A percentile compares a stretch with the other conserved stretches of the same genome.
Evolutionary conservation across 92 coral and sea anemone genomes (phyloP).

Genomic region (Montipora capitata): DNA sequence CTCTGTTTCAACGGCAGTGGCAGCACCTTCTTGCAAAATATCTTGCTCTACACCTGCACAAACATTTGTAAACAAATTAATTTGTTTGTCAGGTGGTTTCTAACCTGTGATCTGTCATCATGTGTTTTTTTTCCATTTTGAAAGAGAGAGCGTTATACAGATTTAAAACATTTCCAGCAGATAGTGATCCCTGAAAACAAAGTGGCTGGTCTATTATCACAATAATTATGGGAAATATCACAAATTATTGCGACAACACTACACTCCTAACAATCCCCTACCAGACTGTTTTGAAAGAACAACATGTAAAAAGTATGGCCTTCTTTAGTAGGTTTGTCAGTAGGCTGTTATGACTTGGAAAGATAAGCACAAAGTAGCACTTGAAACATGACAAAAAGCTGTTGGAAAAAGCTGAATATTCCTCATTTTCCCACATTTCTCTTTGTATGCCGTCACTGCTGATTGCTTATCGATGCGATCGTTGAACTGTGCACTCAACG

Average conservation of each 20-base stretch:
- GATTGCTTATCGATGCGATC: conserved; percentile 4
- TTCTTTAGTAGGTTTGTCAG: neutral
- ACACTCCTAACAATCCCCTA: neutral
- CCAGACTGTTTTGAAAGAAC: too few species aligned
- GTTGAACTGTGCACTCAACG: conserved; percentile 11
- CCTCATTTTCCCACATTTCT: neutral
- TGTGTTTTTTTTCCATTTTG: neutral
- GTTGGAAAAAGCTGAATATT: conserved; percentile 1
- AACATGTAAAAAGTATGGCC: neutral
- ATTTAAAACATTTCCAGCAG: conserved; percentile 4
- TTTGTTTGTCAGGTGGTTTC: neutral
- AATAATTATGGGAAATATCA: neutral
- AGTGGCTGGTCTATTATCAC: conserved; percentile 1
- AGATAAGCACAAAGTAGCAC: neutral
- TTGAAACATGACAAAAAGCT: neutral
- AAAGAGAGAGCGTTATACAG: neutral
- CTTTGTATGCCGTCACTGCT: conserved; percentile 17
- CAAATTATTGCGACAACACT: neutral
- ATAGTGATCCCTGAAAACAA: neutral
- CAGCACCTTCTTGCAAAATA: neutral
- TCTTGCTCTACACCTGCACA: conserved; percentile 23
- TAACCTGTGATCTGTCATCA: neutral
- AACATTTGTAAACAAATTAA: neutral
- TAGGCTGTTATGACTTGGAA: neutral
- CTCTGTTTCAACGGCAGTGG: conserved; percentile 9